phyloP scores from a whole-genome alignment of 1,140 invertebrate species.

The Diuraphis noxia region DNA sequence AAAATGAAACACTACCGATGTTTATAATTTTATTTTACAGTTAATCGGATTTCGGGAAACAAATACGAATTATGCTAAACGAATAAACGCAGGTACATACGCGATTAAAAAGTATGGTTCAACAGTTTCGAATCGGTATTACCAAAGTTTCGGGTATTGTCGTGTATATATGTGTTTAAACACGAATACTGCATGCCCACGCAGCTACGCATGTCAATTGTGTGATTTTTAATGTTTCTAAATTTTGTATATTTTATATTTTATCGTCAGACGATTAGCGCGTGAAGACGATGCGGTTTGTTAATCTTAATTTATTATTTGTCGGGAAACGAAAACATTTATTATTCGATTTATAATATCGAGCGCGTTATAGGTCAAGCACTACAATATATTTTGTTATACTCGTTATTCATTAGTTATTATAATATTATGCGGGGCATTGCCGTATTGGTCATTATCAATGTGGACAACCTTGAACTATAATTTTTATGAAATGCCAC shows the following conservation, averaged over 20 bases:
- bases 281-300: neutral
- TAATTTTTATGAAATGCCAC: neutral
- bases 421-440: neutral
- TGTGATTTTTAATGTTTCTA: neutral
- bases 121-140: slow-evolving; percentile 6
- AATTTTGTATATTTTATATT: neutral
- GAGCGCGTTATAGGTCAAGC: neutral
- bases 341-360: neutral
- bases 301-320: neutral
- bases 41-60: neutral
- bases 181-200: neutral
- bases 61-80: neutral
- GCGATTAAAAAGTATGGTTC: slow-evolving; percentile 15
- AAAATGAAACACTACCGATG: neutral
- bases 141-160: neutral
- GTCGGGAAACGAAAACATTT: neutral
- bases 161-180: neutral
- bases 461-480: neutral
- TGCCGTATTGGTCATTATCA: neutral
- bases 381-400: neutral
- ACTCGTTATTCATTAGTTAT: neutral
- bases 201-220: neutral
- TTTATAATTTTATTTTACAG: neutral
- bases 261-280: neutral
- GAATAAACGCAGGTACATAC: neutral